These are phyloP conservation scores for Frankliniella intonsa DNA, from an alignment of 2,888 invertebrate genomes.

Conservation along the genomic window DNA sequence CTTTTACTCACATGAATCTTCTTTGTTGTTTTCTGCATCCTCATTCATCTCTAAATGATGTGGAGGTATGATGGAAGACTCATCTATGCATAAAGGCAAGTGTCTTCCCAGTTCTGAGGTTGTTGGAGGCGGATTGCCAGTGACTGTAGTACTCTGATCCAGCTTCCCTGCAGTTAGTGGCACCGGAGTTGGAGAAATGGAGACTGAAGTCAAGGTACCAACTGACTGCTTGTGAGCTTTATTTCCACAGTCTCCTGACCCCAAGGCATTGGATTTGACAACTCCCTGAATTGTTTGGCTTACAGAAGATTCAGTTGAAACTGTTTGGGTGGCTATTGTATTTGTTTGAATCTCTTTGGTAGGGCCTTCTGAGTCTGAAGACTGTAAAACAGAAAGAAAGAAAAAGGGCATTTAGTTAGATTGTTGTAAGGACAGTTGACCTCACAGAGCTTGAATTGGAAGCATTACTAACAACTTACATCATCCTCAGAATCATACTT, in stretches of 20 bases:
- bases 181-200: too few species aligned
- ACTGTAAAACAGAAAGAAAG: neutral
- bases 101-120: too few species aligned
- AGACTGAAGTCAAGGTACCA: too few species aligned
- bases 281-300: neutral
- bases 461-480: neutral
- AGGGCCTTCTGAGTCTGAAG: neutral
- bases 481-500: neutral
- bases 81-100: too few species aligned
- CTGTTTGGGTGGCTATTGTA: neutral
- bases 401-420: neutral
- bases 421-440: neutral
- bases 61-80: neutral
- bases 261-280: neutral
- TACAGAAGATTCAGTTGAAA: neutral
- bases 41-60: neutral
- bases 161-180: neutral
- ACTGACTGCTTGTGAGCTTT: too few species aligned
- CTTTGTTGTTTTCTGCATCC: slow-evolving; percentile 32
- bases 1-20: slow-evolving; percentile 31
- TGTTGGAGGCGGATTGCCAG: too few species aligned
- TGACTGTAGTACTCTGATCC: neutral
- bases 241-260: neutral
- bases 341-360: neutral
- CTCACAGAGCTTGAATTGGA: neutral